These are phyloP conservation scores for Xiphophorus hellerii DNA, from an alignment of 2,113 vertebrate genomes.

Conservation along the genomic window DNA sequence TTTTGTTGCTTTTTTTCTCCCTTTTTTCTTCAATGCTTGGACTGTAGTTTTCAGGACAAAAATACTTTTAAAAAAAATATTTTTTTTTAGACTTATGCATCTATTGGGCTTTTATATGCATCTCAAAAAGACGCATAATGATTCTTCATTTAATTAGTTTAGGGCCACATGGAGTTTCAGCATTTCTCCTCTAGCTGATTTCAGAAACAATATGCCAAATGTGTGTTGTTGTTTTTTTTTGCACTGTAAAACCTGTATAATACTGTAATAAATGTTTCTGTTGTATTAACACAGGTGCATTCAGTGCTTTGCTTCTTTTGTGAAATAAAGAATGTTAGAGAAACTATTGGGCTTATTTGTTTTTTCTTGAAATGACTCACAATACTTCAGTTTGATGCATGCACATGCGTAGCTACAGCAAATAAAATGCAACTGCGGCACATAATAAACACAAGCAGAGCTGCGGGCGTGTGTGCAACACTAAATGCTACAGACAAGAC, in stretches of 20 bases:
- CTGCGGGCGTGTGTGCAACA: slow-evolving; percentile 58
- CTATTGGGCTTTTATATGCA: slow-evolving; percentile 26
- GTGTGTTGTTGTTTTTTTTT: slow-evolving; percentile 13
- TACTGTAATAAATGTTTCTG: slow-evolving; percentile 9
- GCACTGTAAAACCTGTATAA: slow-evolving; percentile 39
- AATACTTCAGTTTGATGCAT: neutral
- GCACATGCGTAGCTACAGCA: neutral
- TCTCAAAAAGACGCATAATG: slow-evolving; percentile 56
- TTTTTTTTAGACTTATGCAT: slow-evolving; percentile 21
- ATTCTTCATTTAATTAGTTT: slow-evolving; percentile 76
- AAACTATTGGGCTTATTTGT: neutral
- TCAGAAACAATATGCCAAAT: slow-evolving; percentile 43
- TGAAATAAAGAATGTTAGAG: slow-evolving; percentile 50
- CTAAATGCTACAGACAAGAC: slow-evolving; percentile 46
- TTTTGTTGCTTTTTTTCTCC: neutral
- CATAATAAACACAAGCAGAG: slow-evolving; percentile 41
- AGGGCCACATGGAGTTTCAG: slow-evolving; percentile 70
- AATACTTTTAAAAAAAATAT: too few species aligned
- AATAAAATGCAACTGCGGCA: slow-evolving; percentile 19
- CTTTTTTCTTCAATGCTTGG: slow-evolving; percentile 14
- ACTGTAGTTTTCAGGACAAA: slow-evolving; percentile 21
- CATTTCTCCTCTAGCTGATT: slow-evolving; percentile 56
- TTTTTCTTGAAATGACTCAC: slow-evolving; percentile 13
- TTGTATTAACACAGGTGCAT: neutral
- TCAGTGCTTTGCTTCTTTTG: slow-evolving; percentile 17